These are phyloP conservation scores for Thaumetopoea pityocampa DNA, from an alignment of 1,140 invertebrate species.

Conservation along the genomic window DNA sequence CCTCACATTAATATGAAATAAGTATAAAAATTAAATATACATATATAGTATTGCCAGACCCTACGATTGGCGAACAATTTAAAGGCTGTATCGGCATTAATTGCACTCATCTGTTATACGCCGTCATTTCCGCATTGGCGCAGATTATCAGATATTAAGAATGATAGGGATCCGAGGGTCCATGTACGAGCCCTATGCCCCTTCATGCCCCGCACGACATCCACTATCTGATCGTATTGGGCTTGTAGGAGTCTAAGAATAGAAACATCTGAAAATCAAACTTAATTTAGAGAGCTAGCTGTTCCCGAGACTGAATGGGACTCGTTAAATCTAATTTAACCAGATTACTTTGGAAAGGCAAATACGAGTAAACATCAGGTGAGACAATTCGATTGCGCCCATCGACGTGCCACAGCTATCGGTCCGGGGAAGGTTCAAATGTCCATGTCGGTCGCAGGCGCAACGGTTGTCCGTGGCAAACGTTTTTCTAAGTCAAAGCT, in stretches of 20 bases:
- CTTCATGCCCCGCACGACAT: constrained; percentile 54
- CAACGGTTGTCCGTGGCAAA: constrained; percentile 55
- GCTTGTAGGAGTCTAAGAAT: constrained; percentile 40
- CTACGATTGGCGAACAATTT: no score
- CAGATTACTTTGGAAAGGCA: constrained; percentile 11
- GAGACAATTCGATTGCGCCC: constrained; percentile 27
- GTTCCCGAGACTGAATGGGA: constrained; percentile 13
- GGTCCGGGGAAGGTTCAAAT: constrained; percentile 46
- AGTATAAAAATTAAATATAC: no score
- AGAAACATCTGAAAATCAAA: constrained; percentile 15
- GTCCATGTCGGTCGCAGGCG: constrained; percentile 36
- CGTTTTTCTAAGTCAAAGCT: constrained; percentile 71
- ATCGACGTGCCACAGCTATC: constrained; percentile 34
- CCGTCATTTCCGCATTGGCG: constrained; percentile 48
- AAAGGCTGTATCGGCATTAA: constrained; percentile 37
- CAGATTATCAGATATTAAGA: constrained; percentile 59
- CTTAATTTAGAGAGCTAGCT: constrained; percentile 5
- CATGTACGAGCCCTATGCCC: constrained; percentile 48
- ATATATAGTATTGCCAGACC: no score
- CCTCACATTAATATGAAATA: no score
- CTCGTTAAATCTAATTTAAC: constrained; percentile 11
- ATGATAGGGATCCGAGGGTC: constrained; percentile 40
- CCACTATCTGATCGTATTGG: constrained; percentile 47
- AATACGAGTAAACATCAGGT: constrained; percentile 19
- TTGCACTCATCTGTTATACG: constrained; percentile 56